Conservation (phyloP, 2,888 invertebrate genomes). For the Druceiella hillmani region DNA sequence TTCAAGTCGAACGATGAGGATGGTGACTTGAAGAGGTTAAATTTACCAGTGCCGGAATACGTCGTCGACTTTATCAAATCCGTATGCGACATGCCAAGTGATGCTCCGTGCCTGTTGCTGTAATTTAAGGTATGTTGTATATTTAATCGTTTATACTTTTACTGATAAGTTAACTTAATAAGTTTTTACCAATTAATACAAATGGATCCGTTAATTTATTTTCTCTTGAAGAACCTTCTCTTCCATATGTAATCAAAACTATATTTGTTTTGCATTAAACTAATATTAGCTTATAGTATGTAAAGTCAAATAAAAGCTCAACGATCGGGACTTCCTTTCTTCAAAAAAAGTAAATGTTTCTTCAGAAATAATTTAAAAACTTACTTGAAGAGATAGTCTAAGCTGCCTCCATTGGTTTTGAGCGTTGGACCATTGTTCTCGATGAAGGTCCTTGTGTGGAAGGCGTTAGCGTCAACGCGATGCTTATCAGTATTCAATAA, state of each 20-base stretch:
- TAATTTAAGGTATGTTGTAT: not conserved
- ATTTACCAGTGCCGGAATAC: conserved; percentile 30
- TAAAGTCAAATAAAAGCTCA: too few relatives aligned
- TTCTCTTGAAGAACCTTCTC: too few relatives aligned
- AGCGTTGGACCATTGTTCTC: conserved; percentile 31
- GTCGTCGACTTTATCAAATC: conserved; percentile 29
- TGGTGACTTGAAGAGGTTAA: conserved; percentile 28
- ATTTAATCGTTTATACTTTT: not conserved
- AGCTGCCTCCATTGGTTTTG: conserved; percentile 32
- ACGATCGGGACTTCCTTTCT: too few relatives aligned
- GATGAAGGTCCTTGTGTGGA: conserved; percentile 30
- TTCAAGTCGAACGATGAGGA: conserved; percentile 30
- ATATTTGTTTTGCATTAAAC: too few relatives aligned
- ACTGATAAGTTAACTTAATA: too few relatives aligned
- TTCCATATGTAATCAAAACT: too few relatives aligned
- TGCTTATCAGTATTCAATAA: conserved; percentile 29
- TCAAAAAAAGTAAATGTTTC: too few relatives aligned
- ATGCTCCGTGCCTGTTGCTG: conserved; percentile 30
- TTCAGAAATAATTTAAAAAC: too few relatives aligned
- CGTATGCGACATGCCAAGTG: conserved; percentile 27
- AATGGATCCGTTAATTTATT: too few relatives aligned
- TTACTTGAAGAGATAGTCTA: conserved; percentile 35
- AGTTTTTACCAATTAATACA: too few relatives aligned
- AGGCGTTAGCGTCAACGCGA: conserved; percentile 32
- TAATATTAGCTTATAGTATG: too few relatives aligned